Base-by-base conservation (phyloP, 2,113 vertebrate species). In the Montifringilla adamsi region DNA sequence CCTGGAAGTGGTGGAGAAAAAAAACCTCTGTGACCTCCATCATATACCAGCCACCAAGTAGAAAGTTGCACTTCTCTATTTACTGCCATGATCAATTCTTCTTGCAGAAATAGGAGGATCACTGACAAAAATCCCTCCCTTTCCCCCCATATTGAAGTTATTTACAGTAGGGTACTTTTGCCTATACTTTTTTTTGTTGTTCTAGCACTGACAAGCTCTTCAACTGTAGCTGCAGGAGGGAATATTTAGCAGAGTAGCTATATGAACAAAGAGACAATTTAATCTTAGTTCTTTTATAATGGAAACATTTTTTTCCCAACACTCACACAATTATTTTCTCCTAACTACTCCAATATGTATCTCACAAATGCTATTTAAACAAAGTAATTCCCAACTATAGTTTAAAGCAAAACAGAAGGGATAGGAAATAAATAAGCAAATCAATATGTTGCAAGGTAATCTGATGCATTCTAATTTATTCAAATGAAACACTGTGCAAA, bases 321-420 rank as follows among this genome's bases (percentile, higher is more conserved):
- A 35, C 13, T 20, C 30, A 37, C 30, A 22, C 13, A 69, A 21
- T 60, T 64, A 58, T 68, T 90, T 97, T 84, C 50, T n/a, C 58
- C 68, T 79, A 95, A 91, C 76, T 94, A 89, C 72, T 96, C 84
- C 70, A 84, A 85, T 50, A 86, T 3, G 13, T 37, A 85, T 85
- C 94, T 88, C 67, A 79, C 39, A 90, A 96, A 85, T 37, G 17
- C 50, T 92, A 82, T 84, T 97, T 96, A 91, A 97, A 94, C 82
- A 56, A 86, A 94, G 41, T 30, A 87, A 58, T 46, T 90, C 50
- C 16, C 35, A 93, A 31, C 22, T 50, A 37, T 2, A 67, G 8
- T 33, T 80, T 35, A 82, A 50, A 95, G 79, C 19, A 80, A 83
- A 88, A 75, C 12, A 87, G 9, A 53, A 67, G 12, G 8, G 27